Evolutionary conservation across 1,140 invertebrate species (phyloP), one percentile per base, ranked within the genome.

Genomic region (Lepidurus arcticus): DNA sequence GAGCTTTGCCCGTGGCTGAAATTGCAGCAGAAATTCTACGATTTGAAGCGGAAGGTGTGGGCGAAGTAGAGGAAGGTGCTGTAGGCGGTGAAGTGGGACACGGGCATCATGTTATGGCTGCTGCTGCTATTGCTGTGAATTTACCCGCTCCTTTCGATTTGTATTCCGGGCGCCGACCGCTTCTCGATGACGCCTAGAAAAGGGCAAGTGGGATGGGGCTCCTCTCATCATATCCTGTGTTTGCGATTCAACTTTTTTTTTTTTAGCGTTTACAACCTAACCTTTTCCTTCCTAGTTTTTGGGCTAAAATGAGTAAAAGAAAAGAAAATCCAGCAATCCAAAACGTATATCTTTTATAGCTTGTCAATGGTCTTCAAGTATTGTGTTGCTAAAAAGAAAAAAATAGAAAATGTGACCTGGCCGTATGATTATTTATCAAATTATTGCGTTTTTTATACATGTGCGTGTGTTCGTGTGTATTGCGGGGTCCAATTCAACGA

Each of bases 51-150:
- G 78, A 78, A n/a, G 76, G 34, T 6, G 76, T 43, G 9, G 44
- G 45, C 5, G 76, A 76, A 75, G 42, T 78, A 1, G 78, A 78
- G 42, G 78, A 78, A 78, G 78, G 78, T 9, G 78, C 78, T 10
- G 78, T 78, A 0, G 78, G 78, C 53, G 78, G 78, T 9, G 75
- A 76, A 24, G 42, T 76, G 9, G 24, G 43, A 11, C 75, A 34
- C 24, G 47, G n/a, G 11, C 75, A 47, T n/a, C 5, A 65, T 21
- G 6, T n/a, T 65, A 21, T 65, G 8, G 53, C 53, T n/a, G 53
- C 53, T 65, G 53, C 53, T 65, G 53, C 9, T 47, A n/a, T 13
- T 24, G 75, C 24, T 9, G 11, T 43, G 75, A 13, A 76, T 45
- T 45, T 44, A 76, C 43, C 75, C 44, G 43, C 21, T 45, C 42